Percentiles rank a stretch among this genome's conserved stretches.
These are phyloP conservation scores for Tinea trinotella DNA, from an alignment of 2,888 invertebrate species.

Conservation along the genomic window DNA sequence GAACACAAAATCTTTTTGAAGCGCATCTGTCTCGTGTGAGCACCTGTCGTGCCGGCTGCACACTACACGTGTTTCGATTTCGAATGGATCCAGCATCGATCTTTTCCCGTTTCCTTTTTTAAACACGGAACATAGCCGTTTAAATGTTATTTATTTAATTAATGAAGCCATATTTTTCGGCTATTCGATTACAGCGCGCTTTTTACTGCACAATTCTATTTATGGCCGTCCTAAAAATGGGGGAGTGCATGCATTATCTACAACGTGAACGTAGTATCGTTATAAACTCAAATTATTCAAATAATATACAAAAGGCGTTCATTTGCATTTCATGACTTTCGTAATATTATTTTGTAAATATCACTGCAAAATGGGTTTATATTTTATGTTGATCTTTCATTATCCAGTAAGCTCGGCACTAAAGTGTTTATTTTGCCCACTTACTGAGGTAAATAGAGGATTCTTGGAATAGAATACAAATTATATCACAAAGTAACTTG, in stretches of 20 bases:
- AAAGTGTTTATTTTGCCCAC: not conserved
- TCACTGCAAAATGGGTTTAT: too few species aligned
- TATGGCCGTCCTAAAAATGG: constrained; percentile 22
- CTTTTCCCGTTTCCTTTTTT: constrained; percentile 32
- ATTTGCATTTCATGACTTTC: too few species aligned
- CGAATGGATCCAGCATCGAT: constrained; percentile 34
- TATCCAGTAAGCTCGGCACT: not conserved
- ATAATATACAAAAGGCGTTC: too few species aligned
- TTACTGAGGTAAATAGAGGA: not conserved
- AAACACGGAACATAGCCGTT: constrained; percentile 20
- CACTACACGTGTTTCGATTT: constrained; percentile 35
- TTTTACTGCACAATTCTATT: constrained; percentile 28
- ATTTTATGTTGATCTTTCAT: too few species aligned
- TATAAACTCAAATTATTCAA: not conserved
- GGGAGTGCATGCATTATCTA: not conserved
- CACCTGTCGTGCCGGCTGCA: constrained; percentile 38
- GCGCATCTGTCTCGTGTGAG: constrained; percentile 26
- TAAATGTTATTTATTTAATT: constrained; percentile 20
- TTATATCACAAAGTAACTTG: not conserved
- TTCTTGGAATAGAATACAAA: not conserved
- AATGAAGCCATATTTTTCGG: constrained; percentile 28
- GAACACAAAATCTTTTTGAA: constrained; percentile 34
- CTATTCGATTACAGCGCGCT: constrained; percentile 22
- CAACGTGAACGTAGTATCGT: not conserved
- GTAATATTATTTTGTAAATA: too few species aligned